Percentiles rank a stretch among this genome's conserved stretches.
These are phyloP conservation scores for Nephrotoma flavescens DNA, from an alignment of 2,888 invertebrate species.

Conservation along the genomic window DNA sequence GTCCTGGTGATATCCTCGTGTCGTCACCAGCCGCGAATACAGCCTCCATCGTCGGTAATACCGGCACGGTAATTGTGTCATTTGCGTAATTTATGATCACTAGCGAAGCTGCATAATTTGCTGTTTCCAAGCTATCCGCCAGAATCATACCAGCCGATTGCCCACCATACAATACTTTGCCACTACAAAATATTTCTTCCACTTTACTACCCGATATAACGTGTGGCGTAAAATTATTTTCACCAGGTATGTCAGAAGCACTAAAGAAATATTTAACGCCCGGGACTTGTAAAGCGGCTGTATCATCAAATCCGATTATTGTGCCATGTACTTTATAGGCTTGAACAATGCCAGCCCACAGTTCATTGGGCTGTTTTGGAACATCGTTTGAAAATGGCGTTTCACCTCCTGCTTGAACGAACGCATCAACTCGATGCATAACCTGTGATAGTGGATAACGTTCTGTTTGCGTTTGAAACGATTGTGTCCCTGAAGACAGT, in stretches of 20 bases:
- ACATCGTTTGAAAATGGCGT: conserved; percentile 34
- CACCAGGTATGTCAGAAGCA: conserved; percentile 49
- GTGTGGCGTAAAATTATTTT: conserved; percentile 42
- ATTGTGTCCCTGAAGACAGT: conserved; percentile 51
- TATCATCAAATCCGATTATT: conserved; percentile 45
- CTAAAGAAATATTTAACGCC: conserved; percentile 45
- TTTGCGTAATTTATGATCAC: conserved; percentile 35
- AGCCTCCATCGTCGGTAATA: conserved; percentile 25
- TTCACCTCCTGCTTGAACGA: conserved; percentile 37
- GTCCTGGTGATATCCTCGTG: conserved; percentile 5
- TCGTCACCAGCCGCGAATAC: conserved; percentile 26
- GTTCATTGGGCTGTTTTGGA: conserved; percentile 24
- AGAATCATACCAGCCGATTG: conserved; percentile 40
- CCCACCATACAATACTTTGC: conserved; percentile 1
- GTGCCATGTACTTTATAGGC: conserved; percentile 42
- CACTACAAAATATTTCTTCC: conserved; percentile 23
- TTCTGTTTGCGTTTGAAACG: conserved; percentile 52
- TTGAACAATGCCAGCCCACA: conserved; percentile 52
- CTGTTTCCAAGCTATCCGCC: conserved; percentile 39
- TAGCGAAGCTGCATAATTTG: conserved; percentile 37
- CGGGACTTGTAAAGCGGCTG: conserved; percentile 22
- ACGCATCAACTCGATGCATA: conserved; percentile 43
- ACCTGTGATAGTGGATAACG: conserved; percentile 54
- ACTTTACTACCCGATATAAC: conserved; percentile 32
- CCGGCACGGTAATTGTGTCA: conserved; percentile 17